Conservation (phyloP, 2,113 vertebrate genomes). For the Martes martes region DNA sequence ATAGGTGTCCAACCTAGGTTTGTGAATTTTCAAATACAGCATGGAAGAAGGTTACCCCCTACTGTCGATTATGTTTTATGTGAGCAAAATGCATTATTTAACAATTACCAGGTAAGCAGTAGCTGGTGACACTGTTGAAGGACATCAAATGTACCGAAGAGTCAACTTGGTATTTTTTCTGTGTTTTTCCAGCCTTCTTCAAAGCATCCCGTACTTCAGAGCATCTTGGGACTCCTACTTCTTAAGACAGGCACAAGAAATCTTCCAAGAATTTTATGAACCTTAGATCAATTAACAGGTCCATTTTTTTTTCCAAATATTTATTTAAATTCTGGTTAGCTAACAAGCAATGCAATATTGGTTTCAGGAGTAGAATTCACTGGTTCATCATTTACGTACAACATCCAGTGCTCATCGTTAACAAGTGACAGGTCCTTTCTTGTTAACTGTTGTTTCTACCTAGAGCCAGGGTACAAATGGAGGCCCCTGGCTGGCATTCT, state of each 20-base stretch:
- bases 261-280: neutral
- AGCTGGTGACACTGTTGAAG: neutral
- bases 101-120: neutral
- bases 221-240: neutral
- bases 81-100: constrained; percentile 3
- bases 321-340: neutral
- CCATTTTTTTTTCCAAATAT: neutral
- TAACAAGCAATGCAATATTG: neutral
- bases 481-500: neutral
- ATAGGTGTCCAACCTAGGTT: neutral
- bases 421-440: neutral
- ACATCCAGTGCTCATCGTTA: neutral
- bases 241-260: neutral
- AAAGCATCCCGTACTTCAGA: neutral
- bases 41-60: neutral
- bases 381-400: neutral
- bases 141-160: neutral
- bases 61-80: neutral
- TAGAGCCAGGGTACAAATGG: neutral
- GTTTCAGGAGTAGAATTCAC: neutral
- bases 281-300: neutral
- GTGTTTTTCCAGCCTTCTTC: neutral
- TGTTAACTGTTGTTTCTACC: neutral
- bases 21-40: neutral
- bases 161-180: neutral